These are phyloP conservation scores for Schizothorax lantsangensis DNA, from an alignment of 2,797 vertebrate species.

Conservation along the genomic window DNA sequence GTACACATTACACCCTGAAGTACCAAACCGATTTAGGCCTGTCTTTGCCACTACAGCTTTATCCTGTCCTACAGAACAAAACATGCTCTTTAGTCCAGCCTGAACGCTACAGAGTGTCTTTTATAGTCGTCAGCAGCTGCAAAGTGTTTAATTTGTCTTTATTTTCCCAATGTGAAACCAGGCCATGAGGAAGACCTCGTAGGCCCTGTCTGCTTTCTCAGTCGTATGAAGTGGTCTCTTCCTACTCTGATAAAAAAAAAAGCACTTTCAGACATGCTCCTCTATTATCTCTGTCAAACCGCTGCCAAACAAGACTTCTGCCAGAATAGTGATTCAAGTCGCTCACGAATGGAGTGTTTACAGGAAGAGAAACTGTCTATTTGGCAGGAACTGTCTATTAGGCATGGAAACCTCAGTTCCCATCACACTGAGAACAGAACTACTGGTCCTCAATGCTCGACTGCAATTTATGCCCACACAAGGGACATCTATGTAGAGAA, in stretches of 20 bases:
- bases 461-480: neutral
- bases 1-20: neutral
- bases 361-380: conserved; percentile 30
- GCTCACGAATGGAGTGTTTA: neutral
- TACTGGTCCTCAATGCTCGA: neutral
- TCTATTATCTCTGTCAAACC: conserved; percentile 7
- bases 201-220: neutral
- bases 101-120: neutral
- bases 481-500: neutral
- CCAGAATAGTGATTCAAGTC: neutral
- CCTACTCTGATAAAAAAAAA: neutral
- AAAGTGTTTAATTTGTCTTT: neutral
- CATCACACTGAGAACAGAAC: neutral
- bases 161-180: neutral
- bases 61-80: neutral
- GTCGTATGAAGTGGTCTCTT: neutral
- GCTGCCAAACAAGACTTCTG: neutral
- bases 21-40: neutral
- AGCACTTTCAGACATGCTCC: neutral
- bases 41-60: neutral
- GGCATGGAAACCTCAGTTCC: neutral
- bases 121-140: neutral
- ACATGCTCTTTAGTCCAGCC: neutral
- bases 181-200: neutral
- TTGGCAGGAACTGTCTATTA: neutral